These are phyloP conservation scores for Cylindroiulus punctatus DNA, from an alignment of 2,888 invertebrate species.

Conservation along the genomic window DNA sequence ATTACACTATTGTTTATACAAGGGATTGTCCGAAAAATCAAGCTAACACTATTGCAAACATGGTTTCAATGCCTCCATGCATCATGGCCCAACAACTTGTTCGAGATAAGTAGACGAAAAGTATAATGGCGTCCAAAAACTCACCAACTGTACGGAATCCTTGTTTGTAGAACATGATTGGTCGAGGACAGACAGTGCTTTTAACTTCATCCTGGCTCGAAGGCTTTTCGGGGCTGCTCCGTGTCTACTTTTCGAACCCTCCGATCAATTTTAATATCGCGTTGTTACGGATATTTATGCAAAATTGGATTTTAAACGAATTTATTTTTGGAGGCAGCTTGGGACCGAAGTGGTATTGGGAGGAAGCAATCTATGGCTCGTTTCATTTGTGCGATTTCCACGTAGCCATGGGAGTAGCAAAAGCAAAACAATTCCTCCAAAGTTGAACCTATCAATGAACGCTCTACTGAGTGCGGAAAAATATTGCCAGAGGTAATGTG, in stretches of 20 bases:
- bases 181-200: neutral
- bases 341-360: neutral
- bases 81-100: too few relatives aligned
- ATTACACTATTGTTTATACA: too few relatives aligned
- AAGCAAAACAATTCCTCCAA: slow-evolving; percentile 28
- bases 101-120: too few relatives aligned
- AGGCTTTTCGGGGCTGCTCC: neutral
- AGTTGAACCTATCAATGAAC: slow-evolving; percentile 45
- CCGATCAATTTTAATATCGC: slow-evolving; percentile 42
- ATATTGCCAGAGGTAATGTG: slow-evolving; percentile 8
- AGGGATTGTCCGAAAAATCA: too few relatives aligned
- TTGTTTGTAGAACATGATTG: neutral
- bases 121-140: too few relatives aligned
- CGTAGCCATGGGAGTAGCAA: neutral
- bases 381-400: neutral
- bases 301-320: slow-evolving; percentile 25
- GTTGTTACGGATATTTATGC: slow-evolving; percentile 32
- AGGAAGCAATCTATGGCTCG: neutral
- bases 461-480: slow-evolving; percentile 32
- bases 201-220: neutral
- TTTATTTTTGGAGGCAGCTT: neutral
- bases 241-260: neutral
- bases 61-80: too few relatives aligned
- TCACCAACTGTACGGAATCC: too few relatives aligned
- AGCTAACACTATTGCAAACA: too few relatives aligned